Base-by-base conservation (phyloP, 2,888 invertebrate species). In the Horisme vitalbata region DNA sequence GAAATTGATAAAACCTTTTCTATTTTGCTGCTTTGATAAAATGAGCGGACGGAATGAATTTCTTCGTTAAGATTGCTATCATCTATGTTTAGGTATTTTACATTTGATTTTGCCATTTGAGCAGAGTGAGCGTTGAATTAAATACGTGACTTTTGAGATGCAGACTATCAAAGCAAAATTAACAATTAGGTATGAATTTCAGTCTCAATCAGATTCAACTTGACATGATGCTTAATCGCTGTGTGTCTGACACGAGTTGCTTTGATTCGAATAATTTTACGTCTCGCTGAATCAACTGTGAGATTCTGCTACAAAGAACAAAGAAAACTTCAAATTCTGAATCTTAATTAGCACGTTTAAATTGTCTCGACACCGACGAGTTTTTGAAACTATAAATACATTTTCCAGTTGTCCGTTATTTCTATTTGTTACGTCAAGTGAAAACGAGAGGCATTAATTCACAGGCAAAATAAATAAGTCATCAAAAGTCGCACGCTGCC, bases 231-330 rank as follows among this genome's bases (percentile, higher is more conserved):
- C 62, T 67, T 56, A 68, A 72, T 64, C 54, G 59, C 61, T 61
- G 63, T 77, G 71, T 66, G 65, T 63, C 63, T 75, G 74, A 79
- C 75, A 68, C 69, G 65, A 78, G 69, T 64, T 67, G 73, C 75
- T 79, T 79, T 79, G 77, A 82, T 81, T 80, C 69, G 34, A 68
- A 69, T 68, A 79, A 83, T 80, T 80, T 77, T 64, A 75, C 72
- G 74, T 75, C 50, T 78, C 74, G 66, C 66, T 78, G 74, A 74
- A 75, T 76, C 65, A 71, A 71, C 73, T 71, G 68, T 50, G 67
- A 72, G 68, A 70, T 63, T 63, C 55, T 65, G 67, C 73, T 67
- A 69, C 71, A 74, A 68, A 73, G 71, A 79, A 82, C 79, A 80
- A 78, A 73, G 75, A 71, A 78, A 75, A 77, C 74, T 79, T 72